Base-by-base conservation (phyloP, 2,113 vertebrate species). In the Vanacampus margaritifer region DNA sequence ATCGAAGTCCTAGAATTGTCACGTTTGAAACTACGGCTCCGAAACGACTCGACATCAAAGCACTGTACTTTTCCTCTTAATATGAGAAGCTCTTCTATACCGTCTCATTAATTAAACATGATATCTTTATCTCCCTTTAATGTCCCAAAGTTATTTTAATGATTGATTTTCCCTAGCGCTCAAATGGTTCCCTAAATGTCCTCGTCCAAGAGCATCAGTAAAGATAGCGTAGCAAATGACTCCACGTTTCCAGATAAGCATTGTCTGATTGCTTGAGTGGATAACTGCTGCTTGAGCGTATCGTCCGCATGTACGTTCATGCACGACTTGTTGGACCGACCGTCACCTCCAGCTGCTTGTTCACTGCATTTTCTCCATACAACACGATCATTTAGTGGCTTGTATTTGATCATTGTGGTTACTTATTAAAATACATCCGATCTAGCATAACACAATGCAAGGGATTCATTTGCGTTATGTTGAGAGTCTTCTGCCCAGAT, bases 381-480 rank as follows among this genome's bases (percentile, higher is more conserved):
- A 23, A 41, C 39, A 13, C 7, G 10, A 41, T 13, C 39, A 3
- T 12, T 46, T 26, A 8, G 23, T 24, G 51, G 51, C 0, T 26
- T 26, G 1, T 28, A 26, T 26, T 54, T 26, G 51, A 28, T 37
- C 35, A 60, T 57, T 37, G 69, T 21, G 19, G 14, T 28, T 57
- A 70, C 50, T 64, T 72, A 71, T 77, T 64, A 63, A 73, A 59
- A 67, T 46, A 72, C 53, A 48, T 65, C 3, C 71, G 70, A 64
- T 46, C 45, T 72, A 69, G 37, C 75, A 70, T 67, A 77, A 71
- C 73, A 75, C 79, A 75, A 73, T 76, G 72, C 71, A 75, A 76
- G 75, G 65, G 79, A 26, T 32, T 46, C 53, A 83, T 89, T 87
- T 85, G 80, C 80, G 85, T 88, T 83, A 85, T 80, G 73, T 77